phyloP scores from a whole-genome alignment of 2,113 vertebrate genomes.

The Montifringilla adamsi region DNA sequence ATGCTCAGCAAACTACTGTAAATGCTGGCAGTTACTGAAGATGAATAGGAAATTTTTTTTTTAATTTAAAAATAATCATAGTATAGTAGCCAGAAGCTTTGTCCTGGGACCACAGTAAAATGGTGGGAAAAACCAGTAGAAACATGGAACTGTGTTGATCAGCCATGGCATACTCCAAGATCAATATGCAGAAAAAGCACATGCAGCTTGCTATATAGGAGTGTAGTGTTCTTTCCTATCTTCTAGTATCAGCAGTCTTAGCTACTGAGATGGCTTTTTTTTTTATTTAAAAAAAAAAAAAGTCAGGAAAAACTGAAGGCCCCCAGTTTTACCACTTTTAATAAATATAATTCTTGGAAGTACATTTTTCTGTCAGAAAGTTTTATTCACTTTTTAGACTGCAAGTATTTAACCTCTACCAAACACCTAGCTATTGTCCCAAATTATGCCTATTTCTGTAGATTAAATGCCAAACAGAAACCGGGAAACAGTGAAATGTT shows the following conservation, averaged over 20 bases:
- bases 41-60: background rate
- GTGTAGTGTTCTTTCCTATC: background rate
- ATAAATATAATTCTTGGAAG: background rate
- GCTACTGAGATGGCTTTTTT: background rate
- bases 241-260: background rate
- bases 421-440: slow-evolving; percentile 50
- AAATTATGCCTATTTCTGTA: slow-evolving; percentile 64
- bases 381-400: slow-evolving; percentile 43
- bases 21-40: background rate
- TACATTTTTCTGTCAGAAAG: background rate
- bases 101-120: background rate
- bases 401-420: slow-evolving; percentile 48
- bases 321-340: background rate
- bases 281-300: background rate
- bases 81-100: background rate
- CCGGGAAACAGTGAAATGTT: slow-evolving; percentile 75
- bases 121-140: background rate
- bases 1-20: background rate
- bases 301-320: background rate
- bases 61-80: background rate
- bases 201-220: background rate
- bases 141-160: background rate
- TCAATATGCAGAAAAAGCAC: background rate
- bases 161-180: background rate
- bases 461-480: slow-evolving; percentile 70